Evolutionary conservation across 2,888 invertebrate species (phyloP).

Genomic region (Stenodera caucasica): DNA sequence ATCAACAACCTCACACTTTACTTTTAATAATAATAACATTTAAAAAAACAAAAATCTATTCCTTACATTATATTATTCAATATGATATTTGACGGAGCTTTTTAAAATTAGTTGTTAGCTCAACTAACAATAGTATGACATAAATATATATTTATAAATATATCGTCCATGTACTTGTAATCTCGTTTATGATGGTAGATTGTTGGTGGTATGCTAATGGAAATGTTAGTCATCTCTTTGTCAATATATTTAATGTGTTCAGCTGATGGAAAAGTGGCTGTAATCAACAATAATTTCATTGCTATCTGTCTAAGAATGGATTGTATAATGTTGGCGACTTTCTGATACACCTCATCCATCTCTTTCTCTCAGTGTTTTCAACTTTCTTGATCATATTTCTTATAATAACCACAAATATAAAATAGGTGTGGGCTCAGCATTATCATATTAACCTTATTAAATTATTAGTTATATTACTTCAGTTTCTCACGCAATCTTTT

Average conservation of each 20-base stretch:
- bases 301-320: constrained; percentile 11
- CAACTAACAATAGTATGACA: constrained; percentile 31
- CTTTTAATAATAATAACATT: constrained; percentile 22
- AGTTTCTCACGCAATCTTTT: constrained; percentile 25
- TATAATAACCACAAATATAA: constrained; percentile 7
- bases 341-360: too few relatives aligned
- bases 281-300: constrained; percentile 30
- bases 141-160: constrained; percentile 14
- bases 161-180: constrained; percentile 26
- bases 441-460: constrained; percentile 20
- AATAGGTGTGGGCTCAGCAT: constrained; percentile 14
- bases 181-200: constrained; percentile 31
- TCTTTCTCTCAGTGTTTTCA: too few relatives aligned
- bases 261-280: constrained; percentile 31
- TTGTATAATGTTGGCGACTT: constrained; percentile 11
- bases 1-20: constrained; percentile 29
- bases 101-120: constrained; percentile 30
- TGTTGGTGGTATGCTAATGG: constrained; percentile 37
- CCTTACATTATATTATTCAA: too few relatives aligned
- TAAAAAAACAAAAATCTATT: too few relatives aligned
- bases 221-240: constrained; percentile 33
- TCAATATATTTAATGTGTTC: constrained; percentile 29
- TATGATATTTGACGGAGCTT: too few relatives aligned
- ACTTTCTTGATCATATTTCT: background rate
- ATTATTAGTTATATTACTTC: constrained; percentile 15